Base-by-base conservation (phyloP, 2,888 invertebrate genomes). In the Panopea generosa region DNA sequence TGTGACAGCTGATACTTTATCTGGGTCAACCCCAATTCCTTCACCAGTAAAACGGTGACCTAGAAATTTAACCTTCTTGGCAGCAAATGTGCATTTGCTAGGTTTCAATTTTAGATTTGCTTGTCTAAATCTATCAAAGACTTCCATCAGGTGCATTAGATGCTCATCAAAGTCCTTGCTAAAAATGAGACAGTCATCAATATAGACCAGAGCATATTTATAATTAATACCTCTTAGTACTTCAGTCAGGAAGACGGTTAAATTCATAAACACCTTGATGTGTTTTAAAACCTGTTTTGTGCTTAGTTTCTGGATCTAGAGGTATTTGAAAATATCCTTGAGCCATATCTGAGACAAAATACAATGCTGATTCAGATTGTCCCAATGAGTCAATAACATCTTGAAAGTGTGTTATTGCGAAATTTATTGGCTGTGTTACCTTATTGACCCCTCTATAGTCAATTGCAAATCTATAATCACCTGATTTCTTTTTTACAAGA, bases 61-160 rank as follows among this genome's bases (percentile, higher is more conserved):
- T 9, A 82, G 43, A 52, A 77, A 82, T 11, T 56, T 50, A 11
- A 84, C 82, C 20, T 75, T 33, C 9, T 56, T 52, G 1, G 71
- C 50, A 0, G 73, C 76, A 56, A 84, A 85, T 9, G 59, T 61
- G 83, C 81, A 18, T 53, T 63, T 9, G 6, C 20, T 45, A 1
- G 79, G 78, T 55, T 84, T 83, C 4, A 83, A 43, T 14, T 50
- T 65, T 11, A 85, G 45, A 33, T 76, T 77, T 9, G 83, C 83
- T 2, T 71, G 43, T 11, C 74, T 47, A 16, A 84, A 63, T 47
- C 74, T 67, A 2, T 67, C 27, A 56, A 84, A 82, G 1, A 84
- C 70, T 22, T 67, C 45, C 4, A 43, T 22, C 9, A 84, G 40
- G 27, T 85, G 82, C 11, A 47, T 7, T 6, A 82, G 60, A 53